Percentiles rank a stretch among this genome's conserved stretches.
These are phyloP conservation scores for Griposia aprilina DNA, from an alignment of 2,888 invertebrate genomes.

Conservation along the genomic window DNA sequence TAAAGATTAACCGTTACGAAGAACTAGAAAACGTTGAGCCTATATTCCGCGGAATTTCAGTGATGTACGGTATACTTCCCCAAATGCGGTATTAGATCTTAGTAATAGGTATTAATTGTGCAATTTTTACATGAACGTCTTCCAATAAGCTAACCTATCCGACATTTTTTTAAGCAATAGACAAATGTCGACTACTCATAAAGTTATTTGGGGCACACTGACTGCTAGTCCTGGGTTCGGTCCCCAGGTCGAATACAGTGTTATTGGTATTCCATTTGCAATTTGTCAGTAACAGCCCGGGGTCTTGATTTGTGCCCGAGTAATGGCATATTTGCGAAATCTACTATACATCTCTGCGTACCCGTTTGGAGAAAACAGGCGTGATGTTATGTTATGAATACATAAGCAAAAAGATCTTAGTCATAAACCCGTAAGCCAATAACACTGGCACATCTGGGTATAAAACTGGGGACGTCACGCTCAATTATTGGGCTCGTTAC, in stretches of 20 bases:
- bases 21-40: background rate
- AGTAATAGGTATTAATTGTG: conserved; percentile 19
- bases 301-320: background rate
- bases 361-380: background rate
- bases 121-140: background rate
- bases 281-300: background rate
- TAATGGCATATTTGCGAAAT: background rate
- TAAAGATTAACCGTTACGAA: background rate
- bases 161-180: background rate
- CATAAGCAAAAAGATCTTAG: background rate
- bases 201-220: background rate
- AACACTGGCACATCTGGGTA: conserved; percentile 19
- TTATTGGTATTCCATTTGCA: background rate
- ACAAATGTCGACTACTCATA: background rate
- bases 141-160: background rate
- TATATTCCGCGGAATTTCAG: conserved; percentile 9
- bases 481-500: background rate
- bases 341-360: background rate
- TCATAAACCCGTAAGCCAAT: background rate
- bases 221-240: background rate
- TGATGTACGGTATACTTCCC: background rate
- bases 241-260: background rate
- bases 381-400: background rate
- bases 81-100: conserved; percentile 4
- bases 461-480: conserved; percentile 9